A percentile compares a stretch with the other conserved stretches of the same genome.
Evolutionary conservation across 1,140 invertebrate species (phyloP).

Genomic region (Chrysoperla carnea): DNA sequence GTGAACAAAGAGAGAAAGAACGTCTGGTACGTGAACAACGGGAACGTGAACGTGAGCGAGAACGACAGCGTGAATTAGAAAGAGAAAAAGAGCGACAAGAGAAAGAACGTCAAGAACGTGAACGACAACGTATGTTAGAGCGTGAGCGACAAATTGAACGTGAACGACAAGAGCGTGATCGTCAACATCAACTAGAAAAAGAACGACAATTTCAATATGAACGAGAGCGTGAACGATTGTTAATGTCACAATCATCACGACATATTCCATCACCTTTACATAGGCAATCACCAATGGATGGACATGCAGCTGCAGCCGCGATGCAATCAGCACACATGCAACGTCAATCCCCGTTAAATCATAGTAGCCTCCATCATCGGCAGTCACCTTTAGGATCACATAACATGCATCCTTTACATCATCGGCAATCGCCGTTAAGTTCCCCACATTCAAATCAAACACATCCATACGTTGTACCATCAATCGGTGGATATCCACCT

Average conservation of each 20-base stretch:
- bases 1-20: constrained; percentile 20
- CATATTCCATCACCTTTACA: constrained; percentile 10
- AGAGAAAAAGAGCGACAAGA: constrained; percentile 13
- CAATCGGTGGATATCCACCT: neutral
- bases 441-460: neutral
- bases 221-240: neutral
- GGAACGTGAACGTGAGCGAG: constrained; percentile 15
- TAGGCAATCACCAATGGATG: constrained; percentile 15
- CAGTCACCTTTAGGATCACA: neutral
- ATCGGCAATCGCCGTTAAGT: neutral
- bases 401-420: neutral
- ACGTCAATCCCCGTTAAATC: constrained; percentile 9
- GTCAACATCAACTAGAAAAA: neutral
- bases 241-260: neutral
- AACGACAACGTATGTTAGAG: constrained; percentile 13
- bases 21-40: constrained; percentile 19
- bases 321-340: neutral
- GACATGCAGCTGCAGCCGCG: constrained; percentile 15
- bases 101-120: constrained; percentile 11
- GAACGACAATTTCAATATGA: neutral
- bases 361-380: neutral
- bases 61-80: neutral
- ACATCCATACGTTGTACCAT: neutral
- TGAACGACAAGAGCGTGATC: constrained; percentile 11
- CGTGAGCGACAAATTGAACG: constrained; percentile 14